Evolutionary conservation across 2,113 vertebrate genomes (phyloP), one percentile per base, ranked within the genome.

Genomic region (Urocolius indicus): DNA sequence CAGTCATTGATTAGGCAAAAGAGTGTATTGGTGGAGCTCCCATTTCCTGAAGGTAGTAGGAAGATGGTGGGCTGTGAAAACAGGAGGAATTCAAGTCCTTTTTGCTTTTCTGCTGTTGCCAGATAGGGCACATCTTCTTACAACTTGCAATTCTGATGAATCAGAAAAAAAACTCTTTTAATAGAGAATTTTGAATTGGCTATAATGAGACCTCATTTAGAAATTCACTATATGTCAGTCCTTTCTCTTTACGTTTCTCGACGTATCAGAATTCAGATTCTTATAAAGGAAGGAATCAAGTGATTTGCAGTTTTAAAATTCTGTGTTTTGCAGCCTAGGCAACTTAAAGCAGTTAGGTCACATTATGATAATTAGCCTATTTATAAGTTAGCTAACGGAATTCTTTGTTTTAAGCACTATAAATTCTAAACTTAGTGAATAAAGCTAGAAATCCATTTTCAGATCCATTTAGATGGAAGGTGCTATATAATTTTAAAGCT

Each of bases 361-460:
- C 55, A 65, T 84, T 96, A 91, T 93, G 83, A 49, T 89, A 95
- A 96, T 94, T 61, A 90, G 61, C 34, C 52, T 92, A 95, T 94
- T 96, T 97, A 85, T 94, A 96, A 96, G 74, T 90, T 90, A 94
- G 65, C 73, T 94, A 94, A 77, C 0, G 0, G 34, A 75, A 45
- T 65, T 93, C 68, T 95, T 96, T 96, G 93, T 96, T 96, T 96
- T 92, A 94, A 86, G 80, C 30, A 11, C 69, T 86, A 46, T 62
- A 87, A 89, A 94, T 86, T 93, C 90, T 90, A 95, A 96, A 96
- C 90, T 93, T 96, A 88, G 83, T 92, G 87, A 94, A 84, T 95
- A 92, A 94, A 86, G 13, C 46, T 80, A 90, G 82, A 93, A 89
- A 8, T 68, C 36, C 3, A 1, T 77, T 94, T 95, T 80, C 61